Conservation (phyloP, 2,888 invertebrate genomes). For the Hedya salicella region DNA sequence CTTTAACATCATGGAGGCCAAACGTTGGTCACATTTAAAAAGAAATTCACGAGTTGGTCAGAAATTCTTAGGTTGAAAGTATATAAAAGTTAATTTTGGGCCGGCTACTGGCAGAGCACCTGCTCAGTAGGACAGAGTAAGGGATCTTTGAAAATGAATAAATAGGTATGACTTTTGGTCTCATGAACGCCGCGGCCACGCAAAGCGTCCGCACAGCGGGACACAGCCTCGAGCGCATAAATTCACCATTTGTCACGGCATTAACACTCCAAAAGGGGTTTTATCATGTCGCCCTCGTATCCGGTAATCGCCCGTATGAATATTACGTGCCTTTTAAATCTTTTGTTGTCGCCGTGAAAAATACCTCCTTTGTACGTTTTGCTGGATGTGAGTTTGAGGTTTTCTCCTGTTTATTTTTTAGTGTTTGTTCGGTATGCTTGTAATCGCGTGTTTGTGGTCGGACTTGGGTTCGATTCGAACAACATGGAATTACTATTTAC, state of each 20-base stretch:
- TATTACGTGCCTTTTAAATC: constrained; percentile 65
- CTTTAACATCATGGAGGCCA: too few relatives aligned
- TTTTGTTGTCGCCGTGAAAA: constrained; percentile 66
- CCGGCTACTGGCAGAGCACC: too few relatives aligned
- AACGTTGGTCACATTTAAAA: too few relatives aligned
- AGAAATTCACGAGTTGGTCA: too few relatives aligned
- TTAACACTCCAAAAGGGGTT: constrained; percentile 83
- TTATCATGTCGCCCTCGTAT: constrained; percentile 81
- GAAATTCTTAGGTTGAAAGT: too few relatives aligned
- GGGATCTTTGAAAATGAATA: constrained; percentile 24
- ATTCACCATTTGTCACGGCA: constrained; percentile 84
- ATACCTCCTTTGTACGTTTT: constrained; percentile 42
- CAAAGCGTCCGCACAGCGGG: constrained; percentile 66
- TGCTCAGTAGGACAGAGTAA: background rate
- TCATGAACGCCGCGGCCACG: background rate
- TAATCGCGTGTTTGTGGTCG: constrained; percentile 1
- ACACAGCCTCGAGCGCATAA: constrained; percentile 75
- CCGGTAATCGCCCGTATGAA: constrained; percentile 73
- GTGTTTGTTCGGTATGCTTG: constrained; percentile 21
- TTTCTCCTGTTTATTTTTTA: constrained; percentile 23
- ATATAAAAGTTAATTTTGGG: too few relatives aligned
- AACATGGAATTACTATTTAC: too few relatives aligned
- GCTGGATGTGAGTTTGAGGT: constrained; percentile 32
- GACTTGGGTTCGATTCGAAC: background rate
- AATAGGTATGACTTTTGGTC: constrained; percentile 24